Evolutionary conservation across 92 coral and sea anemone species (phyloP).

Genomic region (Palythoa heliodiscus): DNA sequence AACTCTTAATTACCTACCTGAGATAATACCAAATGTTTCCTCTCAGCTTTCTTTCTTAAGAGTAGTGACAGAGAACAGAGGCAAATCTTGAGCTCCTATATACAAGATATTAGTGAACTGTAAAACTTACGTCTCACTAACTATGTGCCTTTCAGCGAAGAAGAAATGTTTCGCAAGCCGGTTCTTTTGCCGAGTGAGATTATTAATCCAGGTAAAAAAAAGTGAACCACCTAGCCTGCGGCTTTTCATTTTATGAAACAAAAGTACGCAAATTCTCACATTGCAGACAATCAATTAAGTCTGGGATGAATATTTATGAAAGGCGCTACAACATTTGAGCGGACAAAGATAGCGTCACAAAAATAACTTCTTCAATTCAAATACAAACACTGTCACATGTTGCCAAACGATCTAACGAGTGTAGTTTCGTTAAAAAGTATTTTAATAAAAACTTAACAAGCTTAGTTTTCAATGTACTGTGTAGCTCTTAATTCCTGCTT

Average conservation of each 20-base stretch:
- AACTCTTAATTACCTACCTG: constrained; percentile 19
- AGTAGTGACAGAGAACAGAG: not conserved
- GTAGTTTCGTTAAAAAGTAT: constrained; percentile 1
- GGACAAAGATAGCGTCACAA: not conserved
- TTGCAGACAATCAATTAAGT: constrained; percentile 11
- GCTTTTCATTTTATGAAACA: constrained; percentile 13
- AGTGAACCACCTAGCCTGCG: not conserved
- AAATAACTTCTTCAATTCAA: not conserved
- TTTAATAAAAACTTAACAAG: constrained; percentile 8
- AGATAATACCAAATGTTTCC: not conserved
- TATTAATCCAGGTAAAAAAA: not conserved
- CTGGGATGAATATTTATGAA: constrained; percentile 30
- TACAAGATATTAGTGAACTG: too few species aligned
- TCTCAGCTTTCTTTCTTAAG: not conserved
- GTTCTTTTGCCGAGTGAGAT: not conserved
- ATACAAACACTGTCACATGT: not conserved
- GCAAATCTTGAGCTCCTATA: not conserved
- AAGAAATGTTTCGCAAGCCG: not conserved
- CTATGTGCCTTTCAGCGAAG: not conserved
- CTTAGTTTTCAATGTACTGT: not conserved
- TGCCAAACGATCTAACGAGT: not conserved
- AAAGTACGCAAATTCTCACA: not conserved
- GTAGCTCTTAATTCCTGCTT: not conserved
- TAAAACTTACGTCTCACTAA: not conserved
- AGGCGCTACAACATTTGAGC: constrained; percentile 15